phyloP scores from a whole-genome alignment of 2,113 vertebrate species.

The Bubo scandiacus region DNA sequence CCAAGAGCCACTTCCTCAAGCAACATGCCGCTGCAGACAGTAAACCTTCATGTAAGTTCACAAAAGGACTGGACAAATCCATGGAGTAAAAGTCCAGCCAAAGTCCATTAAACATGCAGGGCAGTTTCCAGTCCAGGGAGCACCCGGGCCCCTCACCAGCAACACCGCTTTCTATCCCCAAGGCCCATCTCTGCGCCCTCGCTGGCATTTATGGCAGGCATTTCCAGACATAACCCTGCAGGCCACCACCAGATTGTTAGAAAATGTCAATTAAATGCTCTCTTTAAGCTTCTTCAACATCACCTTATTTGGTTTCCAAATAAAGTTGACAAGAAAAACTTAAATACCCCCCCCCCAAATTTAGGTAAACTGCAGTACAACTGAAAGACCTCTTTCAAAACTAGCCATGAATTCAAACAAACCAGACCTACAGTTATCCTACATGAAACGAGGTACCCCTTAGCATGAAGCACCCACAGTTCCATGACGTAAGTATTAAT shows the following conservation, averaged over 20 bases:
- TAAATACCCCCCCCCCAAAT: rapidly evolving
- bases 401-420: background rate
- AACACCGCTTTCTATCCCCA: background rate
- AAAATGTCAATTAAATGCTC: background rate
- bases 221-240: background rate
- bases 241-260: background rate
- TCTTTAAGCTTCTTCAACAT: background rate
- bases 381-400: background rate
- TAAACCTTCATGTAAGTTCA: background rate
- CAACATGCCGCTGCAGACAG: background rate
- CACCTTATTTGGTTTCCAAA: background rate
- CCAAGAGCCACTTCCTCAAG: background rate
- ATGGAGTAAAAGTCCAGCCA: background rate
- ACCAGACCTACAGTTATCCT: background rate
- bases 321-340: background rate
- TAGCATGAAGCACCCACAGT: background rate
- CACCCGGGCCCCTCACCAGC: background rate
- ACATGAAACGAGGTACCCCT: background rate
- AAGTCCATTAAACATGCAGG: background rate
- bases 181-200: rapidly evolving
- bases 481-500: rapidly evolving
- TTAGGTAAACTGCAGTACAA: background rate
- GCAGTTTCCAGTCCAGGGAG: background rate
- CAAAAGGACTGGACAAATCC: background rate
- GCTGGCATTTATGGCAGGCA: background rate